Percentiles rank a stretch among this genome's conserved stretches.
phyloP scores from a whole-genome alignment of 2,888 invertebrate species.

The Myopa testacea region DNA sequence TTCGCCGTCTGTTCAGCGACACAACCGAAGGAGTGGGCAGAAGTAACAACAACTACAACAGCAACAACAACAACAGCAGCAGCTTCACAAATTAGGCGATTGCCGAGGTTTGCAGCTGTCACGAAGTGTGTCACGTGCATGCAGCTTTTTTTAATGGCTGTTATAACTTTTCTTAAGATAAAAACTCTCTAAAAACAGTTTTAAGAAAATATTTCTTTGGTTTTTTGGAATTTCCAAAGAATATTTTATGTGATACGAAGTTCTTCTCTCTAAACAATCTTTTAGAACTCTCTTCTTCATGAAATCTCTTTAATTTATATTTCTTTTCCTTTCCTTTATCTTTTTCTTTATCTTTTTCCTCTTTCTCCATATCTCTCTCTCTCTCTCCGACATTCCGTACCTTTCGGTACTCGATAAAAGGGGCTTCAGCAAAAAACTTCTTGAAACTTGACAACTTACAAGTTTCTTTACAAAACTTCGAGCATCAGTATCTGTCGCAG shows the following conservation, averaged over 20 bases:
- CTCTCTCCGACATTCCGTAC: background rate
- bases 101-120: constrained; percentile 20
- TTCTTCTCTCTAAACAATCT: too few relatives aligned
- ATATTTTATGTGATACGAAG: too few relatives aligned
- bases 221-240: background rate
- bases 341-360: background rate
- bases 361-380: background rate
- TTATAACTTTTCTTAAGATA: background rate
- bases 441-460: constrained; percentile 15
- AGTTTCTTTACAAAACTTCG: constrained; percentile 1
- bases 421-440: background rate
- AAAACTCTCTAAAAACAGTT: background rate
- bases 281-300: background rate
- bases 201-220: background rate
- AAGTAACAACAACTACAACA: background rate
- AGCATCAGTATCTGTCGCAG: background rate
- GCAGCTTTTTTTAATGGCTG: background rate
- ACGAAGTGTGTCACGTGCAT: constrained; percentile 27
- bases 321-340: background rate
- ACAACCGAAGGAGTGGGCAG: background rate
- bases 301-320: background rate
- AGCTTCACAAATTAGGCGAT: background rate
- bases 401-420: background rate
- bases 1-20: background rate
- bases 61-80: too few relatives aligned